Conservation (phyloP, 2,113 vertebrate genomes). For the Circaetus cinerascens region DNA sequence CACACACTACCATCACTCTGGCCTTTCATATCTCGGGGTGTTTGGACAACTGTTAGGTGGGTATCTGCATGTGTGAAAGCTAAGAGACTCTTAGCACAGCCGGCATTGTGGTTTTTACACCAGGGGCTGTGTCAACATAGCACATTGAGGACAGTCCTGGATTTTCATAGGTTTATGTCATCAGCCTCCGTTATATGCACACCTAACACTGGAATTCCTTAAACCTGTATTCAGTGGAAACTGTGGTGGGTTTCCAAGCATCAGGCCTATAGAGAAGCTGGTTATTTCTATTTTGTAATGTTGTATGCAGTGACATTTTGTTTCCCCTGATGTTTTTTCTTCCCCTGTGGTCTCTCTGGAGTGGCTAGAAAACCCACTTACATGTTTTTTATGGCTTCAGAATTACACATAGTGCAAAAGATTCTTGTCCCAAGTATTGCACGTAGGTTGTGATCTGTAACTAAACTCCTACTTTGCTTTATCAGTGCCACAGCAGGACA, state of each 20-base stretch:
- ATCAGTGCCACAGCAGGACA: not conserved
- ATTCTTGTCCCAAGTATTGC: not conserved
- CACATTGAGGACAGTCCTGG: not conserved
- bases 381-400: accelerated
- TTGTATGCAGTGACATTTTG: not conserved
- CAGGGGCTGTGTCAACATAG: not conserved
- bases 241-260: not conserved
- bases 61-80: not conserved
- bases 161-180: not conserved
- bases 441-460: not conserved
- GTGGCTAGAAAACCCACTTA: not conserved
- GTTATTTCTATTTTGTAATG: not conserved
- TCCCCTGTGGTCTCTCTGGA: not conserved
- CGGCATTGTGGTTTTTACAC: not conserved
- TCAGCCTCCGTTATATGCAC: not conserved
- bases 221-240: not conserved
- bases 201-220: not conserved
- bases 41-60: not conserved
- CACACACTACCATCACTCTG: not conserved
- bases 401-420: not conserved
- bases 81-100: not conserved
- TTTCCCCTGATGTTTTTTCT: not conserved
- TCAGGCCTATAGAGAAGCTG: not conserved
- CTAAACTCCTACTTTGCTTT: not conserved
- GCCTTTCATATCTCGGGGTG: not conserved